phyloP scores from a whole-genome alignment of 2,888 invertebrate genomes.

The Parnassius orleans region DNA sequence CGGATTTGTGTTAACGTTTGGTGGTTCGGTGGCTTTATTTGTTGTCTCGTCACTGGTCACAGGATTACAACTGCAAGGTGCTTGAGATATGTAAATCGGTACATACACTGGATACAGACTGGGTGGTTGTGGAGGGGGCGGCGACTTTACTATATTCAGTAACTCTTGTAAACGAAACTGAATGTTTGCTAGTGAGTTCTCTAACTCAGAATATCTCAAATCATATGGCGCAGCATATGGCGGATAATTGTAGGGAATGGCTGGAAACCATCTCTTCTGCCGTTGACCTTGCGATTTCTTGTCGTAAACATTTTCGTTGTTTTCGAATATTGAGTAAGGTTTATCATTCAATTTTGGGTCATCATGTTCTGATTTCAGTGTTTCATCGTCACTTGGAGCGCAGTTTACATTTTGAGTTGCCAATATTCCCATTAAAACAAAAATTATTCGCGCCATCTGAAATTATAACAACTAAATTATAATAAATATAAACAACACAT shows the following conservation, averaged over 20 bases:
- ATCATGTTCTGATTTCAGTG: conserved; percentile 23
- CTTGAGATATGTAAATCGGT: conserved; percentile 39
- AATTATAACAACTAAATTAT: too few species aligned
- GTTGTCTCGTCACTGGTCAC: conserved; percentile 5
- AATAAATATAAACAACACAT: conserved; percentile 29
- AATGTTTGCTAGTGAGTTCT: conserved; percentile 14
- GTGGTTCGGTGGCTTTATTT: conserved; percentile 4
- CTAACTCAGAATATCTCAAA: conserved; percentile 22
- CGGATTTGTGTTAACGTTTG: conserved; percentile 25
- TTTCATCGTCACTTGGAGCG: conserved; percentile 46
- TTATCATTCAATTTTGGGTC: conserved; percentile 39
- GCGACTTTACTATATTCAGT: conserved; percentile 32
- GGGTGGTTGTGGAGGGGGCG: conserved; percentile 35
- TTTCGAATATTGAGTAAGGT: conserved; percentile 34
- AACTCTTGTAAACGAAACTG: conserved; percentile 19
- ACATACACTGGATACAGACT: conserved; percentile 47
- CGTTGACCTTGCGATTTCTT: conserved; percentile 38
- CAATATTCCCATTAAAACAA: conserved; percentile 44
- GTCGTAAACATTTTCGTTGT: conserved; percentile 34
- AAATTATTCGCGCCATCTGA: conserved; percentile 56
- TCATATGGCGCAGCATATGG: conserved; percentile 9
- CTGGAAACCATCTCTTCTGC: conserved; percentile 43
- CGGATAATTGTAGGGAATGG: conserved; percentile 30
- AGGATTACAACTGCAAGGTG: conserved; percentile 45
- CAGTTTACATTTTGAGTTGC: conserved; percentile 47